Evolutionary conservation across 2,888 invertebrate species (phyloP).

Genomic region (Metalampra italica): DNA sequence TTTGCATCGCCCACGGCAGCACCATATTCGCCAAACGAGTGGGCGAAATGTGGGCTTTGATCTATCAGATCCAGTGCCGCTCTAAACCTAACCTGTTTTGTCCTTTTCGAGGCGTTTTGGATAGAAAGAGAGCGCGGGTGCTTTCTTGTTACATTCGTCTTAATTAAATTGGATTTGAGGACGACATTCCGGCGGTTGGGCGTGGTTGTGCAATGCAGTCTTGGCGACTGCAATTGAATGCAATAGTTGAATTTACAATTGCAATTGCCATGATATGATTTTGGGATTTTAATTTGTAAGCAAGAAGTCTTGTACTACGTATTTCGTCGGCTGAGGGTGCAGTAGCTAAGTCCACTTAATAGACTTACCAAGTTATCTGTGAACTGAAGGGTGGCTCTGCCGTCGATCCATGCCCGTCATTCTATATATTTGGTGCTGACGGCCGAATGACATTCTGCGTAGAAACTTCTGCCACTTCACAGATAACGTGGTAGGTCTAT

Average conservation of each 20-base stretch:
- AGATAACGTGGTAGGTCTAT: no score
- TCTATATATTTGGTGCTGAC: no score
- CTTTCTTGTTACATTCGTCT: not conserved
- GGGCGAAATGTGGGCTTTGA: constrained; percentile 29
- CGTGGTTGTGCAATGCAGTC: not conserved
- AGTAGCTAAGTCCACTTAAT: no score
- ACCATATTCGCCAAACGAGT: constrained; percentile 13
- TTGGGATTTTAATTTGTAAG: no score
- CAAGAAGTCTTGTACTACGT: no score
- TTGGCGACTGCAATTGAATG: not conserved
- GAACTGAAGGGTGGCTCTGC: no score
- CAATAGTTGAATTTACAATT: not conserved
- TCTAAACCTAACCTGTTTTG: constrained; percentile 15
- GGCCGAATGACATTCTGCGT: no score
- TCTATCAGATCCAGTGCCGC: constrained; percentile 7
- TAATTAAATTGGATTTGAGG: not conserved
- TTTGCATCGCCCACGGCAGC: not conserved
- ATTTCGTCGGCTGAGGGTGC: no score
- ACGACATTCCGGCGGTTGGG: not conserved
- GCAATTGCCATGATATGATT: no score
- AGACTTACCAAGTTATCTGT: no score
- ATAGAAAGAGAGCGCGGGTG: constrained; percentile 5
- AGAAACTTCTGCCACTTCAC: no score
- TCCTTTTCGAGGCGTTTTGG: constrained; percentile 6
- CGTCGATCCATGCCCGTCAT: no score